phyloP scores from a whole-genome alignment of 2,888 invertebrate genomes.

The Drosophila yooni region DNA sequence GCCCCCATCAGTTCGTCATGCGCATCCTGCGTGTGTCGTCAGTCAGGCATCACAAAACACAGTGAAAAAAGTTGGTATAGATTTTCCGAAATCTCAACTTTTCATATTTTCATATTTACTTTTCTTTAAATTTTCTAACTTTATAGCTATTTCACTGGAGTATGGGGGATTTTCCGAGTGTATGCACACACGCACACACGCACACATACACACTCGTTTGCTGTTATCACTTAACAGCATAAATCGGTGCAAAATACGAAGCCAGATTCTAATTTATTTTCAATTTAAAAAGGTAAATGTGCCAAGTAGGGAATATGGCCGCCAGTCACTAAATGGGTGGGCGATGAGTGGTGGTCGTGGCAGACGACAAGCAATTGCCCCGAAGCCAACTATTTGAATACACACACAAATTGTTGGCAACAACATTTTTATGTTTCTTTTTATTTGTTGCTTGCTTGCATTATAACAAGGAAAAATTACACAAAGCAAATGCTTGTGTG shows the following conservation, averaged over 20 bases:
- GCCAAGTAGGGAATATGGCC: constrained; percentile 40
- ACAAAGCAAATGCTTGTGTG: constrained; percentile 76
- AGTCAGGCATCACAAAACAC: constrained; percentile 30
- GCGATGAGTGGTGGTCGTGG: constrained; percentile 36
- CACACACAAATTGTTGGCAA: constrained; percentile 63
- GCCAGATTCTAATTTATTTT: constrained; percentile 80
- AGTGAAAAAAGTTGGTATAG: neutral
- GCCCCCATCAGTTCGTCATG: neutral
- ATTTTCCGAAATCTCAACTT: neutral
- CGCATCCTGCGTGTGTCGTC: constrained; percentile 45
- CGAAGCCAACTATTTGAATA: constrained; percentile 71
- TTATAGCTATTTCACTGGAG: neutral
- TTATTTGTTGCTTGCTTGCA: neutral
- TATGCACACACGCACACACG: neutral
- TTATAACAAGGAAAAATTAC: constrained; percentile 53
- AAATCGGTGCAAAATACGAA: constrained; percentile 79
- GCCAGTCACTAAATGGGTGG: constrained; percentile 8
- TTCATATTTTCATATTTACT: neutral
- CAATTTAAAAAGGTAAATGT: constrained; percentile 80
- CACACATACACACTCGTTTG: neutral
- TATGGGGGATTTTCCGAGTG: neutral
- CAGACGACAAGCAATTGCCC: constrained; percentile 63
- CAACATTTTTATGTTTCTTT: constrained; percentile 7
- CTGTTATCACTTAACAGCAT: constrained; percentile 74
- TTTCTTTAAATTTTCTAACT: neutral